A percentile compares a stretch with the other conserved stretches of the same genome.
phyloP scores from a whole-genome alignment of 2,113 vertebrate genomes.

The Fregetta grallaria region DNA sequence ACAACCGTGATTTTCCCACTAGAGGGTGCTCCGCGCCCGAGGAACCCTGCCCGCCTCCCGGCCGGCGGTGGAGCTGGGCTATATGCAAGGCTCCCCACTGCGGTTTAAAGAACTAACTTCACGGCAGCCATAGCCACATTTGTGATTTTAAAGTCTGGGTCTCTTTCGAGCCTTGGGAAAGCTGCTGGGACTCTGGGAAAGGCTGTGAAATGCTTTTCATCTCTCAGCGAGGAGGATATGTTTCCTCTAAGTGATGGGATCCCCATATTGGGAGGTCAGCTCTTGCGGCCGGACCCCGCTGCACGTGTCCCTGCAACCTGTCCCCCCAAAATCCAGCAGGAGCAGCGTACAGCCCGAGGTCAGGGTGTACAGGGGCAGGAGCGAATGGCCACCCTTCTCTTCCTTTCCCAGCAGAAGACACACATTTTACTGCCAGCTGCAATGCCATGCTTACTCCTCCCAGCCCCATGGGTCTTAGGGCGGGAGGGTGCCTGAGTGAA shows the following conservation, averaged over 20 bases:
- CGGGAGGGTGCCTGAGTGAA: not conserved
- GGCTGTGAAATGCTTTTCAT: not conserved
- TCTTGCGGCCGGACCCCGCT: accelerated
- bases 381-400: not conserved
- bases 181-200: not conserved
- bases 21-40: constrained; percentile 21
- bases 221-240: not conserved
- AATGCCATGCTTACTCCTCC: not conserved
- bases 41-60: not conserved
- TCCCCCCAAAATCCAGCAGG: too few species aligned
- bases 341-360: accelerated
- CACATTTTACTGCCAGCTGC: accelerated
- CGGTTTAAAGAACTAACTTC: accelerated
- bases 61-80: accelerated
- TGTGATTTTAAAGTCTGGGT: not conserved
- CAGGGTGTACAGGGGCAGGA: accelerated
- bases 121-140: accelerated
- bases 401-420: not conserved
- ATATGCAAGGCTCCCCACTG: accelerated
- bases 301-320: not conserved
- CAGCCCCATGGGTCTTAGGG: too few species aligned
- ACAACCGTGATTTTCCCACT: not conserved
- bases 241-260: not conserved
- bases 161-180: not conserved
- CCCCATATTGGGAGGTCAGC: not conserved